phyloP scores from a whole-genome alignment of 2,888 invertebrate species.

The Choristoneura rosaceana region DNA sequence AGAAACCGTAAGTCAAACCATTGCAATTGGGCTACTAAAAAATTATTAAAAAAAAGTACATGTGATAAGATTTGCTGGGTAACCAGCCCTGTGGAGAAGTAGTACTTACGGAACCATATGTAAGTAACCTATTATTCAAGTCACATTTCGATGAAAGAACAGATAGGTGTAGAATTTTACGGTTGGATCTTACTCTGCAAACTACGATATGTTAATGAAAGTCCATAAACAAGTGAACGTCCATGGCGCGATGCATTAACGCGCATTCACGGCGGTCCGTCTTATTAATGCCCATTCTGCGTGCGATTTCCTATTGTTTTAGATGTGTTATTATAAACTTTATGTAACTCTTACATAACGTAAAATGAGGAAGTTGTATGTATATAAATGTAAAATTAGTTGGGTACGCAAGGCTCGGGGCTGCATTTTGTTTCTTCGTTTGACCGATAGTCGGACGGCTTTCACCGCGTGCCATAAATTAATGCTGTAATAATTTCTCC shows the following conservation, averaged over 20 bases:
- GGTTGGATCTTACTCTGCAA: neutral
- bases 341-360: constrained; percentile 58
- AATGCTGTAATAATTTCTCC: constrained; percentile 41
- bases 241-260: constrained; percentile 20
- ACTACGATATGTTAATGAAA: constrained; percentile 30
- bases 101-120: too few species aligned
- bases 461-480: constrained; percentile 40
- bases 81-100: too few species aligned
- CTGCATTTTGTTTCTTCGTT: constrained; percentile 39
- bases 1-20: too few species aligned
- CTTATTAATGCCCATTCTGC: constrained; percentile 33
- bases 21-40: too few species aligned
- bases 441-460: constrained; percentile 34
- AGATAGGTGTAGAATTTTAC: too few species aligned
- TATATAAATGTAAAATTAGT: constrained; percentile 48
- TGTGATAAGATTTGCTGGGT: too few species aligned
- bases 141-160: too few species aligned
- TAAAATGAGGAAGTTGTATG: constrained; percentile 57
- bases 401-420: constrained; percentile 34
- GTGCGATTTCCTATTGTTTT: constrained; percentile 50
- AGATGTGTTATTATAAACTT: constrained; percentile 45
- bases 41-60: too few species aligned
- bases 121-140: too few species aligned
- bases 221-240: constrained; percentile 38
- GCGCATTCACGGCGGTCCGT: constrained; percentile 21